phyloP scores from a whole-genome alignment of 2,113 vertebrate species.

The Tiliqua scincoides region DNA sequence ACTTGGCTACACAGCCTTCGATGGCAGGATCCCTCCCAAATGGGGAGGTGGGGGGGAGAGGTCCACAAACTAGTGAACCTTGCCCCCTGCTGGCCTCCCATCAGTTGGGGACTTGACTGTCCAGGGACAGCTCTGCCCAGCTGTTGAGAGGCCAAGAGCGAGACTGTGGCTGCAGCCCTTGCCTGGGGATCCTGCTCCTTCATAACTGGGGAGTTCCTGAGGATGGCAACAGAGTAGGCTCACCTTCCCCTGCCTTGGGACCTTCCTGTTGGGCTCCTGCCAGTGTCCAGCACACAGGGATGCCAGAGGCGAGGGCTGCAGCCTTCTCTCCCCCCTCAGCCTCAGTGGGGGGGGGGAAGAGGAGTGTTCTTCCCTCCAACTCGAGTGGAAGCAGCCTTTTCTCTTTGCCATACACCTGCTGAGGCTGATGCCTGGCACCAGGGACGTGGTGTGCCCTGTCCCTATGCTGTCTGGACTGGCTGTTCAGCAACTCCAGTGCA shows the following conservation, averaged over 20 bases:
- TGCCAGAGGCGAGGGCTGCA: background rate
- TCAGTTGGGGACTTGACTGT: background rate
- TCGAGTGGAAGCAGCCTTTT: background rate
- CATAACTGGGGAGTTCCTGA: background rate
- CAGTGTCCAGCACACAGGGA: too few species aligned
- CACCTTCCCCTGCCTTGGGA: background rate
- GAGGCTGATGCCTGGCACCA: background rate
- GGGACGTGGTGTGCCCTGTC: background rate
- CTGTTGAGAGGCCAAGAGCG: background rate
- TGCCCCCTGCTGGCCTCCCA: background rate
- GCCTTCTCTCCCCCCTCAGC: background rate
- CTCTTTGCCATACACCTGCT: background rate
- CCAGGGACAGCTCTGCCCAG: too few species aligned
- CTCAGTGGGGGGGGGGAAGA: background rate
- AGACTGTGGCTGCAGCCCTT: too few species aligned
- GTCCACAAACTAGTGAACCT: background rate
- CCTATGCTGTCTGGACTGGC: too few species aligned
- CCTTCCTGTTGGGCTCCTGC: background rate
- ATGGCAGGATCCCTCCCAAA: background rate
- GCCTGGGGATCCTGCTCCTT: too few species aligned
- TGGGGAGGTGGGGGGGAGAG: background rate
- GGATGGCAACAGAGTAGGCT: background rate
- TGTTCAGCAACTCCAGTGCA: too few species aligned
- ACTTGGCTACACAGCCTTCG: background rate
- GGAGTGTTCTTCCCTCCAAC: background rate